phyloP scores from a whole-genome alignment of 2,113 vertebrate species.

The Sterrhoptilus dennistouni region DNA sequence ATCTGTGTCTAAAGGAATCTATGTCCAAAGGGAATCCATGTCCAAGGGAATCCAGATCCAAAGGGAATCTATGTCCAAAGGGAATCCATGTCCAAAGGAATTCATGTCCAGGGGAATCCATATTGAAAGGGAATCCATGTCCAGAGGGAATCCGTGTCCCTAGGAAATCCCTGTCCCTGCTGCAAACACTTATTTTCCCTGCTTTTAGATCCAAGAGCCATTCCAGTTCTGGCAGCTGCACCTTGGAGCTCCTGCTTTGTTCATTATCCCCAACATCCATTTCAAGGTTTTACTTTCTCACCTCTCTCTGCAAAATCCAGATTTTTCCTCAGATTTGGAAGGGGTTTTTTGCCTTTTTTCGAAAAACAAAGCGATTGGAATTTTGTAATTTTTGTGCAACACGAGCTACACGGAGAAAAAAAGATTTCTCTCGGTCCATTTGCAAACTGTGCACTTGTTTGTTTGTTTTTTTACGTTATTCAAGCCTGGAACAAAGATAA shows the following conservation, averaged over 20 bases:
- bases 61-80: neutral
- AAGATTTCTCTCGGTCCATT: neutral
- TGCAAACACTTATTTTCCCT: neutral
- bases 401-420: neutral
- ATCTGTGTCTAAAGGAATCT: neutral
- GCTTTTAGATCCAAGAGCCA: neutral
- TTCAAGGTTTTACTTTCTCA: neutral
- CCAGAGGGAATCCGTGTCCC: neutral
- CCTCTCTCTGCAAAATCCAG: neutral
- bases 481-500: slow-evolving; percentile 43
- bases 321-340: neutral
- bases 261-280: neutral
- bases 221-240: neutral
- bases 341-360: neutral
- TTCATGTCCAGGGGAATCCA: neutral
- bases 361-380: neutral
- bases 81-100: neutral
- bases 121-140: neutral
- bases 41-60: no score
- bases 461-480: slow-evolving; percentile 28
- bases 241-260: neutral
- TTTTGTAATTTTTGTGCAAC: neutral
- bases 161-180: neutral
- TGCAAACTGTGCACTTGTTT: slow-evolving; percentile 33
- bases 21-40: no score